Conservation (phyloP, 1,140 invertebrate genomes). For the Araneus ventricosus region DNA sequence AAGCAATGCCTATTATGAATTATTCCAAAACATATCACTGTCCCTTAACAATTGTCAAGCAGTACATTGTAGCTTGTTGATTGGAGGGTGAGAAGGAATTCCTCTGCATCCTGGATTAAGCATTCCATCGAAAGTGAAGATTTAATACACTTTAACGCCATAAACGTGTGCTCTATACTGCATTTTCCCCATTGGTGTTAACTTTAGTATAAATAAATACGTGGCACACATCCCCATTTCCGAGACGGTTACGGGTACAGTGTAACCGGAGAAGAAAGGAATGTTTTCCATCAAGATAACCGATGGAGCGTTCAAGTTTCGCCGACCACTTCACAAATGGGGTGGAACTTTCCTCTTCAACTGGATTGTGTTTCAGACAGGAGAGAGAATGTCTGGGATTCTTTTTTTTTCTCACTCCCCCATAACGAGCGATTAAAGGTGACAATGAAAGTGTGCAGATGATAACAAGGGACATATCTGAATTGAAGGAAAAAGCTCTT, state of each 20-base stretch:
- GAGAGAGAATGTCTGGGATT: neutral
- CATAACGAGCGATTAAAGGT: neutral
- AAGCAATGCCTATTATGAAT: too few species aligned
- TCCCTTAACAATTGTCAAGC: too few species aligned
- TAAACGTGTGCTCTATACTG: neutral
- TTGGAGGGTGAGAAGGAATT: too few species aligned
- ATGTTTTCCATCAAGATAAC: constrained; percentile 53
- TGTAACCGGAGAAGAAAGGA: neutral
- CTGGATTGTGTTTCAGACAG: neutral
- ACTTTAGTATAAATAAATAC: neutral
- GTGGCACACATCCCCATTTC: neutral
- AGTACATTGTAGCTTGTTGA: too few species aligned
- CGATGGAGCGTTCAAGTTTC: neutral
- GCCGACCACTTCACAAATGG: neutral
- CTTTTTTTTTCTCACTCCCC: neutral
- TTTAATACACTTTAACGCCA: neutral
- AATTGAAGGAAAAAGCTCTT: neutral
- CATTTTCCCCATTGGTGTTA: neutral
- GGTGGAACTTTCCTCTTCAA: neutral
- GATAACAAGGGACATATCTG: neutral
- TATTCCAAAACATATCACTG: too few species aligned
- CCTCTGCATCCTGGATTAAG: neutral
- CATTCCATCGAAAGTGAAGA: neutral
- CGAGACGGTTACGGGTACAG: neutral
- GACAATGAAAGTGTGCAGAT: constrained; percentile 10